Conservation (phyloP, 2,888 invertebrate species). For the Tenodera sinensis region DNA sequence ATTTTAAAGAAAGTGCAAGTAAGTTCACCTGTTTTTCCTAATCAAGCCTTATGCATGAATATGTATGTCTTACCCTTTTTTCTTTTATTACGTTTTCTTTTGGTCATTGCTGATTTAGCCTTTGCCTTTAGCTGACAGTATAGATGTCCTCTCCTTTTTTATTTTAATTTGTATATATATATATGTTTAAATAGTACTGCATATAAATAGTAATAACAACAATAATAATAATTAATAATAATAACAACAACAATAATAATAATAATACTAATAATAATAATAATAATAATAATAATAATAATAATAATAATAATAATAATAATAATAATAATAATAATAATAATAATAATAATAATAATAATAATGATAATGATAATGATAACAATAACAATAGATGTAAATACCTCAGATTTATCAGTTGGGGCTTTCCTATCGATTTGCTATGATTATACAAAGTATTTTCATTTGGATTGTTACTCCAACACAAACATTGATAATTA, state of each 20-base stretch:
- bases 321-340: neutral
- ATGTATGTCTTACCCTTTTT: neutral
- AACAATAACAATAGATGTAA: too few species aligned
- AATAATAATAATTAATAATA: neutral
- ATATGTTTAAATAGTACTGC: neutral
- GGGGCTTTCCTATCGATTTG: neutral
- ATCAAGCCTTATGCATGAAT: neutral
- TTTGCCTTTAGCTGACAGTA: constrained; percentile 7
- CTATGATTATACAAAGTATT: neutral
- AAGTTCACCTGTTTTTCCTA: neutral
- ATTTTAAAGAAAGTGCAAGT: neutral
- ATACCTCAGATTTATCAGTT: neutral
- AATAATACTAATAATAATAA: neutral
- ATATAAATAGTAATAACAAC: neutral
- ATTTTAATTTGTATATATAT: neutral
- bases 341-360: neutral
- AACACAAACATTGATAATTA: neutral
- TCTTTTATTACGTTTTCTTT: neutral
- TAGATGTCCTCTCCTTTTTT: neutral
- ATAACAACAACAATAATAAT: neutral
- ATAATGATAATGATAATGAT: neutral
- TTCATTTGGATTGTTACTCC: neutral
- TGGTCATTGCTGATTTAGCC: constrained; percentile 3
- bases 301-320: neutral
- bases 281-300: neutral